Conservation (phyloP, 1,140 invertebrate genomes). For the Cephus cinctus region DNA sequence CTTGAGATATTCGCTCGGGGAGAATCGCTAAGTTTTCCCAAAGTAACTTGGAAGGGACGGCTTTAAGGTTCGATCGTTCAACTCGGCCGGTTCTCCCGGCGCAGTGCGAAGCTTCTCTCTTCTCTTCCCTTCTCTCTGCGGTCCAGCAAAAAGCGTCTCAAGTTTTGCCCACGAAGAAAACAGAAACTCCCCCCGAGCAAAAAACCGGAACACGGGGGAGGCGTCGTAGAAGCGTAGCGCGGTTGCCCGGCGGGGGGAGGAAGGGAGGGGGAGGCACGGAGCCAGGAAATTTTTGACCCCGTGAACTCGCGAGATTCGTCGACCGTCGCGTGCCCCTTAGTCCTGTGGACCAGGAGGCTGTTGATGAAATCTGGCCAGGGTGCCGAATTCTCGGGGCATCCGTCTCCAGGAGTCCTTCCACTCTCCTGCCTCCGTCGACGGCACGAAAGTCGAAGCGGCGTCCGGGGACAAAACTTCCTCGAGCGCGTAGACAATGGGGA, state of each 20-base stretch:
- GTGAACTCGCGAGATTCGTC: no score
- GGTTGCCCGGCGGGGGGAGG: slow-evolving; percentile 20
- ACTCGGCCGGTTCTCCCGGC: neutral
- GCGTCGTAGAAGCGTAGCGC: slow-evolving; percentile 14
- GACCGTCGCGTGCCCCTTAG: no score
- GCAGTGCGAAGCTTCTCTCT: neutral
- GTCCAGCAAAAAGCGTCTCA: slow-evolving; percentile 24
- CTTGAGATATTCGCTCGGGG: no score
- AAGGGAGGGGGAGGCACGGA: slow-evolving; percentile 6
- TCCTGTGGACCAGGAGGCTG: no score
- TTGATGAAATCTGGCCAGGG: neutral
- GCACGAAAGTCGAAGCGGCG: neutral
- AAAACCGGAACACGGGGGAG: slow-evolving; percentile 24
- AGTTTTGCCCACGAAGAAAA: slow-evolving; percentile 31
- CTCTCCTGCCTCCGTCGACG: neutral
- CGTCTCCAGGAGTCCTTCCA: neutral
- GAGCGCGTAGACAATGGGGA: slow-evolving; percentile 34
- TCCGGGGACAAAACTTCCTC: slow-evolving; percentile 36
- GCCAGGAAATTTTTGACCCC: slow-evolving; percentile 9
- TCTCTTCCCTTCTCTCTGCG: neutral
- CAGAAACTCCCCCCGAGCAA: slow-evolving; percentile 22
- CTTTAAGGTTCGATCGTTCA: no score
- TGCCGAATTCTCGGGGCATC: neutral
- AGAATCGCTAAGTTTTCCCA: no score
- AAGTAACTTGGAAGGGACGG: no score